Base-by-base conservation (phyloP, 2,888 invertebrate species). In the Acronicta aceris region DNA sequence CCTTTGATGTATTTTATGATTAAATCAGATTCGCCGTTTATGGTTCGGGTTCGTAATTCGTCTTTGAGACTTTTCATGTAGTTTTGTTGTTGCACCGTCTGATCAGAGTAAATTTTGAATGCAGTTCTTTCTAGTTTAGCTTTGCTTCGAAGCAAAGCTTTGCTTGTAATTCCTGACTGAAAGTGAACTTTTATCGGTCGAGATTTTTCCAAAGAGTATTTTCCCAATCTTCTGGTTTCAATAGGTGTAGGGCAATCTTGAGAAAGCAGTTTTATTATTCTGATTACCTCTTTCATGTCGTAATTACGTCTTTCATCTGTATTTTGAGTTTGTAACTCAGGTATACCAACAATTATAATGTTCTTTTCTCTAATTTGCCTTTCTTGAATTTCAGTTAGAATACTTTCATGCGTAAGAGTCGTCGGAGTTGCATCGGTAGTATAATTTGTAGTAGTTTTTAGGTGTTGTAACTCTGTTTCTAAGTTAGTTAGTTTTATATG, bases 1-100 rank as follows among this genome's bases (percentile, higher is more conserved):
- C 49, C 49, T 21, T 38, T 36, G 13, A 49, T 17, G 13, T 38
- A 49, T 49, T 49, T 49, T 16, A 49, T 38, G 13, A 25, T 25
- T 25, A 25, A 27, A 27, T 27, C 27, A 27, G 27, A 27, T 27
- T 27, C 27, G 7, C 27, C 27, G 27, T 27, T 27, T 27, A 27
- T 27, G 27, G 27, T 27, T 27, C 27, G 27, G 4, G 27, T 27
- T 27, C 7, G 27, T 27, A 27, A 27, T 27, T 27, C 27, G 6
- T 27, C 27, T 27, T 27, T 27, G 27, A 27, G 27, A 27, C 27
- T 27, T 25, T 9, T 7, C 45, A 45, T 21, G 10, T 25, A 12
- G 21, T 25, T 25, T 25, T 45, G 21, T 25, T 45, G 45, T 9
- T 12, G n/a, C 6, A 27, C 25, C 10, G 45, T 45, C 12, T 45